These are phyloP conservation scores for Pipistrellus pygmaeus DNA, from an alignment of 2,797 vertebrate species.

Conservation along the genomic window DNA sequence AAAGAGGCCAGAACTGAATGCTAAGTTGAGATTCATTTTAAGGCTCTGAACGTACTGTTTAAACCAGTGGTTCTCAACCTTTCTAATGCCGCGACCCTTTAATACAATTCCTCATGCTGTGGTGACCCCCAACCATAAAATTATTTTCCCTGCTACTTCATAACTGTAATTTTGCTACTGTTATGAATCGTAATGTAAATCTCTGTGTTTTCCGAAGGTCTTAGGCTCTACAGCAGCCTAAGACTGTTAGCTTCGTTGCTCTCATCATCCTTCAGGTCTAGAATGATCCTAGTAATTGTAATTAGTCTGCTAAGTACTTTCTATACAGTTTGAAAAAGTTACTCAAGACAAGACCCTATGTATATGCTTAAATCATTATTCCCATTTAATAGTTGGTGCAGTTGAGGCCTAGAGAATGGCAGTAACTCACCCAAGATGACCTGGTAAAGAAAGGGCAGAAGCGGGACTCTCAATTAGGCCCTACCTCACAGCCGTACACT, in stretches of 20 bases:
- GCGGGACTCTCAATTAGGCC: neutral
- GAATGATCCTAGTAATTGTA: constrained; percentile 9
- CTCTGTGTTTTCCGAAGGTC: no score
- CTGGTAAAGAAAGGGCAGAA: constrained; percentile 10
- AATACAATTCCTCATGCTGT: no score
- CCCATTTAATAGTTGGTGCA: constrained; percentile 18
- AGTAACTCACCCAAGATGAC: neutral
- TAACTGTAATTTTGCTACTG: no score
- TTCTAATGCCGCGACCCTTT: no score
- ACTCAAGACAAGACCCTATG: constrained; percentile 24
- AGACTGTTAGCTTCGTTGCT: constrained; percentile 18
- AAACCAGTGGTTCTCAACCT: neutral
- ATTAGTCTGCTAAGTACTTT: constrained; percentile 34
- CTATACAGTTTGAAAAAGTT: constrained; percentile 14
- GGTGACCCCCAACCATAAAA: no score
- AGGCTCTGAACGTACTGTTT: constrained; percentile 40
- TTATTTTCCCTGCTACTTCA: no score
- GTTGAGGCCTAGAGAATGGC: constrained; percentile 13
- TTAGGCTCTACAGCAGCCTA: no score
- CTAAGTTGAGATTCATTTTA: constrained; percentile 51
- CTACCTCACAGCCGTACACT: neutral
- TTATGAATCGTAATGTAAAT: no score
- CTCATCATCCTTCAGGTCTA: constrained; percentile 32
- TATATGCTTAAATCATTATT: constrained; percentile 18
- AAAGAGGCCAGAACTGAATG: constrained; percentile 50